Conservation (phyloP, 2,888 invertebrate species). For the Epiblema foenella region DNA sequence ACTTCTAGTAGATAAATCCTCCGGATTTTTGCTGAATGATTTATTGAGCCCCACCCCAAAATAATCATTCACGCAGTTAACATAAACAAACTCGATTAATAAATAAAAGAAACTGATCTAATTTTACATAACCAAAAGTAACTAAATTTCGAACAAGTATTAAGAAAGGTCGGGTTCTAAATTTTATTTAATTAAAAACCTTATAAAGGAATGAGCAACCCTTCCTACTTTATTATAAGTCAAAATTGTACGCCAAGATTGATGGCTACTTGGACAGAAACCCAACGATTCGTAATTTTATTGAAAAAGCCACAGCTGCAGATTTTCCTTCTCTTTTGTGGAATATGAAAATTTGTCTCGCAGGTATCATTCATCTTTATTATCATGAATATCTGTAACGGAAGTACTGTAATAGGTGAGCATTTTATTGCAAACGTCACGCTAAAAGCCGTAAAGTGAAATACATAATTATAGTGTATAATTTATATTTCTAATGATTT, state of each 20-base stretch:
- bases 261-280: slow-evolving; percentile 44
- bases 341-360: slow-evolving; percentile 39
- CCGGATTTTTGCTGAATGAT: too few species aligned
- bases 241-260: slow-evolving; percentile 39
- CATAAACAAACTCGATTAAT: neutral
- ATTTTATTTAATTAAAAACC: slow-evolving; percentile 39
- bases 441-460: neutral
- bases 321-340: slow-evolving; percentile 34
- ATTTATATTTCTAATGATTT: neutral
- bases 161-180: slow-evolving; percentile 22
- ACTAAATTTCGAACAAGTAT: slow-evolving; percentile 7
- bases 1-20: too few species aligned
- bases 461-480: neutral
- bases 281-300: slow-evolving; percentile 44
- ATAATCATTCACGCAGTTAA: neutral
- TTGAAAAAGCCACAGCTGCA: slow-evolving; percentile 42
- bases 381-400: slow-evolving; percentile 22
- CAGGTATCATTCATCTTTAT: slow-evolving; percentile 38
- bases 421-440: neutral
- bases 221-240: slow-evolving; percentile 41
- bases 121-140: neutral
- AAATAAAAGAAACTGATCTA: neutral
- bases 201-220: slow-evolving; percentile 38
- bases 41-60: too few species aligned
- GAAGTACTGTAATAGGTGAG: neutral